phyloP scores from a whole-genome alignment of 2,888 invertebrate genomes.

The Taenaris catops region DNA sequence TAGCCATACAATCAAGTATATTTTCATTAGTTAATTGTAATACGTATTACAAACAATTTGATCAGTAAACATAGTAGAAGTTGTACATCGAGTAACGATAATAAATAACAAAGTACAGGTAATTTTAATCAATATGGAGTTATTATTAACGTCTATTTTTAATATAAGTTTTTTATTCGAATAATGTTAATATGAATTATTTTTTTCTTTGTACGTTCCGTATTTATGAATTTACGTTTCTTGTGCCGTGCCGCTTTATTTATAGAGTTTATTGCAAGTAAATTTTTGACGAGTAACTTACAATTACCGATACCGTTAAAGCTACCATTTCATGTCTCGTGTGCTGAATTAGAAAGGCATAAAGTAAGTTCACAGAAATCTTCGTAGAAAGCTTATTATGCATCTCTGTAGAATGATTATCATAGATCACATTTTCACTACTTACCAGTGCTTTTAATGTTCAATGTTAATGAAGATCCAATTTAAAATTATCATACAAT shows the following conservation, averaged over 20 bases:
- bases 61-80: slow-evolving; percentile 31
- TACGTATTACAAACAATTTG: slow-evolving; percentile 39
- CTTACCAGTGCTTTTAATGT: too few species aligned
- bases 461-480: too few species aligned
- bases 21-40: slow-evolving; percentile 60
- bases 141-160: slow-evolving; percentile 63
- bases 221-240: slow-evolving; percentile 13
- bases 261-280: too few species aligned
- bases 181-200: slow-evolving; percentile 57
- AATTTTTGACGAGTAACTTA: too few species aligned
- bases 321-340: too few species aligned
- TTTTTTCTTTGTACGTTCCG: slow-evolving; percentile 36
- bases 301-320: too few species aligned
- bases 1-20: slow-evolving; percentile 32
- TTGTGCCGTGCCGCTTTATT: slow-evolving; percentile 1
- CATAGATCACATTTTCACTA: too few species aligned
- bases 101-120: slow-evolving; percentile 69
- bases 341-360: too few species aligned
- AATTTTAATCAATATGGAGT: slow-evolving; percentile 61
- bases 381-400: too few species aligned
- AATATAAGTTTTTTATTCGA: slow-evolving; percentile 57
- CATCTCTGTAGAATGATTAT: too few species aligned
- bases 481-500: too few species aligned
- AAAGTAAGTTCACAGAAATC: too few species aligned
- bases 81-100: slow-evolving; percentile 72